phyloP scores from a whole-genome alignment of 2,113 vertebrate species.

The Dendrocopos noguchii region DNA sequence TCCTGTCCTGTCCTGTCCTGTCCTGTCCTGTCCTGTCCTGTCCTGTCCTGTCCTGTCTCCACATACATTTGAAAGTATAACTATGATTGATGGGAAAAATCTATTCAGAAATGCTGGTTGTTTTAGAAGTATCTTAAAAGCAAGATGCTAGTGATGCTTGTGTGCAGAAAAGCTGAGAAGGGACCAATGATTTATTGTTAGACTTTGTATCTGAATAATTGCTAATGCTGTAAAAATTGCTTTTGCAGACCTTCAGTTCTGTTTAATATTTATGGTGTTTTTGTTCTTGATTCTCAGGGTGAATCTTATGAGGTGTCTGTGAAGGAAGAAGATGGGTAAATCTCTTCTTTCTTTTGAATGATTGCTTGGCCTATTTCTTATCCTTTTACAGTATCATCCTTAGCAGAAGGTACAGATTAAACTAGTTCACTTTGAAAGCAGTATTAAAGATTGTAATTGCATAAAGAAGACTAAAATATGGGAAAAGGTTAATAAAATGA shows the following conservation, averaged over 20 bases:
- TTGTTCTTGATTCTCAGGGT: constrained; percentile 29
- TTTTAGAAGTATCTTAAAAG: not conserved
- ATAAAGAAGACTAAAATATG: not conserved
- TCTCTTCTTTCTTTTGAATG: not conserved
- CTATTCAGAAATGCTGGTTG: not conserved
- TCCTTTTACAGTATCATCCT: not conserved
- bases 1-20: no score
- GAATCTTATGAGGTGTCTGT: constrained; percentile 51
- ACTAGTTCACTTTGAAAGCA: not conserved
- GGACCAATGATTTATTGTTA: not conserved
- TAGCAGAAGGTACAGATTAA: not conserved
- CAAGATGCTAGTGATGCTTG: not conserved
- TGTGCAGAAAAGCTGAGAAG: not conserved
- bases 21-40: no score
- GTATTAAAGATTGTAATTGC: not conserved
- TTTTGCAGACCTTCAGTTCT: not conserved
- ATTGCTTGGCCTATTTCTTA: not conserved
- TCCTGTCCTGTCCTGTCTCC: no score
- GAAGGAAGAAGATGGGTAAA: constrained; percentile 48
- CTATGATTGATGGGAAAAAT: not conserved
- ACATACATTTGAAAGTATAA: not conserved
- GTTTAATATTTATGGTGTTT: not conserved
- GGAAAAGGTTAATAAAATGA: not conserved
- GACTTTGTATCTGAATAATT: not conserved
- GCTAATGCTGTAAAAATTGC: not conserved